Evolutionary conservation across 2,113 vertebrate genomes (phyloP), one percentile per base, ranked within the genome.

Genomic region (Amazona vittata): DNA sequence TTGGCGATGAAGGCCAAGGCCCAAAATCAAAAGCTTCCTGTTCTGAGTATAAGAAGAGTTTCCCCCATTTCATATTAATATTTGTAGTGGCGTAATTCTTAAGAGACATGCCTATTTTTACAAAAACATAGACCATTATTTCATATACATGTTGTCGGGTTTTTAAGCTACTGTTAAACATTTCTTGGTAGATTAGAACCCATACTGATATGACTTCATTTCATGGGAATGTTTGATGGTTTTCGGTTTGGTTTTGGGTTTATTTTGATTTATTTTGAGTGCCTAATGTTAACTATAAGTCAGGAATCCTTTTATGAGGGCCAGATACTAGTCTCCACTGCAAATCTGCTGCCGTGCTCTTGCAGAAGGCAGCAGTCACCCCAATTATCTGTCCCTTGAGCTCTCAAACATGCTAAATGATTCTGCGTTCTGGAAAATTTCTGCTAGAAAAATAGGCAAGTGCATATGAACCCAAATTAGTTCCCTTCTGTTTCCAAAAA

Each of bases 161-260:
- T 67, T 78, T 70, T 63, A 21, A 62, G 9, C n/a, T n/a, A 22
- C 15, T 46, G 12, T 24, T 74, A 26, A 1, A 89, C 60, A 10
- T 39, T 74, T 73, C 15, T 47, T 50, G 59, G n/a, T 5, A 65
- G 25, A 68, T 55, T 21, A 70, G 25, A 79, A 35, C 8, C 31
- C 16, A 68, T 35, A 84, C 3, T 76, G 21, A 39, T 18, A 59
- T 2, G 5, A 29, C 19, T 75, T 77, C 12, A 33, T 16, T 79
- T 53, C 43, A 41, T 1, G 3, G 8, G 68, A 41, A 67, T 73
- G 4, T n/a, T 49, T 12, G 14, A 0, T 55, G 3, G 2, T 19
- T 52, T 83, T 50, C 2, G 0, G 8, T 5, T 46, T 9, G 2
- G 4, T 31, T 89, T n/a, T 41, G 21, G 33, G 37, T 37, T 37